Percentiles rank a stretch among this genome's conserved stretches.
phyloP scores from a whole-genome alignment of 2,113 vertebrate species.

The Petaurus breviceps region DNA sequence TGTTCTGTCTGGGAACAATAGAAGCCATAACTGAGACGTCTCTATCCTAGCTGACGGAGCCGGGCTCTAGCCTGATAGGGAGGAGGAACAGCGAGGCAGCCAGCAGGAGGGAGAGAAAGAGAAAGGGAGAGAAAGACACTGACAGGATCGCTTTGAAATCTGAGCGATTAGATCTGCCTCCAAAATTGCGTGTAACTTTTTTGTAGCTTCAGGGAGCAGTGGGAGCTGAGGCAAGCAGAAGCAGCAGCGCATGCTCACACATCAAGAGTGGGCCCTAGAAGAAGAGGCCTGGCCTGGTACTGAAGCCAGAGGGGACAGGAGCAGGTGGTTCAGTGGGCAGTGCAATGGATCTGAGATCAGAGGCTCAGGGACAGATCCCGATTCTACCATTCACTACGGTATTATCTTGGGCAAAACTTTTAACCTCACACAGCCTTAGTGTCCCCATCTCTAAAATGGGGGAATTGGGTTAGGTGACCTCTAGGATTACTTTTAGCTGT shows the following conservation, averaged over 20 bases:
- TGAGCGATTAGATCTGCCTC: constrained; percentile 63
- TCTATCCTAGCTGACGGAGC: neutral
- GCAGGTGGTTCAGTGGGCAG: neutral
- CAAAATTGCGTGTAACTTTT: constrained; percentile 54
- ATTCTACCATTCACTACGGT: neutral
- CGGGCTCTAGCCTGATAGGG: neutral
- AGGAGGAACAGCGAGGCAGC: neutral
- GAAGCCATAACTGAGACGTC: neutral
- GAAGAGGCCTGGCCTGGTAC: constrained; percentile 8
- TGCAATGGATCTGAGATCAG: neutral
- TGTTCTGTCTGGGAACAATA: neutral
- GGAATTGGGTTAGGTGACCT: neutral
- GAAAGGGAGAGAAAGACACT: neutral
- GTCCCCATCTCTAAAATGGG: neutral
- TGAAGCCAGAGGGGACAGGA: neutral
- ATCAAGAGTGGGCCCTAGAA: constrained; percentile 26
- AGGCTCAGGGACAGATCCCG: neutral
- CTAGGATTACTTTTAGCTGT: neutral
- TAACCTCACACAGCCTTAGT: neutral
- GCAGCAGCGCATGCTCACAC: constrained; percentile 23
- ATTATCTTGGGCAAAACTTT: neutral
- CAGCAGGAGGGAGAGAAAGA: neutral
- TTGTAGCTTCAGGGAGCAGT: constrained; percentile 17
- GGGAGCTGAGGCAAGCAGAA: neutral
- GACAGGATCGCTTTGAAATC: constrained; percentile 50